Evolutionary conservation across 1,140 invertebrate species (phyloP).

Genomic region (Caerostris extrusa): DNA sequence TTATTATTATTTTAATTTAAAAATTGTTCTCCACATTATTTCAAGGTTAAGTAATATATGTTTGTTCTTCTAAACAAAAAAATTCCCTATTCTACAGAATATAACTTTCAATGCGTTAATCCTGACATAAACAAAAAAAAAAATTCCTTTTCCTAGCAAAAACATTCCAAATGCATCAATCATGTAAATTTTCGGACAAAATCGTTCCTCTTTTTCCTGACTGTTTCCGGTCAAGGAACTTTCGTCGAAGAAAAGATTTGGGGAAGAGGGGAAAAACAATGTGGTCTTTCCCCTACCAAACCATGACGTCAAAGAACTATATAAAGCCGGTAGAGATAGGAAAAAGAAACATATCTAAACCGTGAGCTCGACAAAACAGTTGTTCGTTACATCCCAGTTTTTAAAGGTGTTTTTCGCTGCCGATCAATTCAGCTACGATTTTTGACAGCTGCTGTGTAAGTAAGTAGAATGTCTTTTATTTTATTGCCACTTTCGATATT

Average conservation of each 20-base stretch:
- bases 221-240: constrained; percentile 26
- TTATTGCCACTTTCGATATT: too few relatives aligned
- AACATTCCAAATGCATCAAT: background rate
- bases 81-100: background rate
- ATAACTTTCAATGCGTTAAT: background rate
- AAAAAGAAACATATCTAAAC: background rate
- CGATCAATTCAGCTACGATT: background rate
- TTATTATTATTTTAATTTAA: background rate
- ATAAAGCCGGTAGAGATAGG: background rate
- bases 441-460: background rate
- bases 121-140: background rate
- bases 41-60: background rate
- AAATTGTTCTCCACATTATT: background rate
- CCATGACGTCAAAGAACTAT: constrained; percentile 18
- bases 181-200: constrained; percentile 14
- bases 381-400: background rate
- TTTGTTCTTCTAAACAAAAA: background rate
- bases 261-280: background rate
- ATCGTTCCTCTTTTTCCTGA: background rate
- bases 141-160: background rate
- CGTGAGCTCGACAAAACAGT: background rate
- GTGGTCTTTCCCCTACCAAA: background rate
- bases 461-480: background rate
- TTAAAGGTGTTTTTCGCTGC: background rate
- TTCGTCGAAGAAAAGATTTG: background rate